Evolutionary conservation across 2,797 vertebrate species (phyloP), one percentile per base, ranked within the genome.

Genomic region (Delichon dasypus): DNA sequence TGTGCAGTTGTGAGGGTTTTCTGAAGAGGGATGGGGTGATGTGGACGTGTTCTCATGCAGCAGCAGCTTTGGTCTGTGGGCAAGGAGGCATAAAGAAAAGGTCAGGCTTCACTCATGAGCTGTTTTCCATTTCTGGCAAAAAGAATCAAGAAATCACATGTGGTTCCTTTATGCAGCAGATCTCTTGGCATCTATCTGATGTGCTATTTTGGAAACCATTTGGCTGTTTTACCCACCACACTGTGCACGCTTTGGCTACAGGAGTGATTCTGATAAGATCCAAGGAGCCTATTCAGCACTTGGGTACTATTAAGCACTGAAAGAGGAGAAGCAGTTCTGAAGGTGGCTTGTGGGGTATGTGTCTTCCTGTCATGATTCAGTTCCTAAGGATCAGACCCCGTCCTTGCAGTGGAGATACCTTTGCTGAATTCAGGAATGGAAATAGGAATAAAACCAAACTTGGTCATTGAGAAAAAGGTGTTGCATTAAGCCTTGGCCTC

Each of bases 201-300:
- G 45, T 89, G 70, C 76, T 92, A 25, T 88, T 91, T 93, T 91
- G 62, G 64, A 90, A 64, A 9, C 27, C 10, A 18, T 90, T 90
- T 88, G 79, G 68, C 72, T 83, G 30, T 67, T 96, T 73, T 55
- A 34, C 32, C 13, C 16, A 40, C 40, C 66, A 21, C 27, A 25
- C 32, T 50, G 34, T 42, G 38, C 3, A 3, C 0, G 0, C 42
- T 74, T 92, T 77, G 73, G 55, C 83, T 85, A 3, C 48, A 32
- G 64, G 26, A 86, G 20, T 34, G n/a, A 48, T 58, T 70, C 53
- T 57, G 34, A 48, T 44, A 66, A 71, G 27, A 54, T n/a, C 25
- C 5, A 4, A 90, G 54, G 53, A 88, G 57, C 38, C 83, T 67
- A 20, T 83, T 80, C 40, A 64, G 89, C 57, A 36, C 51, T 36